Conservation (phyloP, 2,113 vertebrate species). For the Oncorhynchus nerka region DNA sequence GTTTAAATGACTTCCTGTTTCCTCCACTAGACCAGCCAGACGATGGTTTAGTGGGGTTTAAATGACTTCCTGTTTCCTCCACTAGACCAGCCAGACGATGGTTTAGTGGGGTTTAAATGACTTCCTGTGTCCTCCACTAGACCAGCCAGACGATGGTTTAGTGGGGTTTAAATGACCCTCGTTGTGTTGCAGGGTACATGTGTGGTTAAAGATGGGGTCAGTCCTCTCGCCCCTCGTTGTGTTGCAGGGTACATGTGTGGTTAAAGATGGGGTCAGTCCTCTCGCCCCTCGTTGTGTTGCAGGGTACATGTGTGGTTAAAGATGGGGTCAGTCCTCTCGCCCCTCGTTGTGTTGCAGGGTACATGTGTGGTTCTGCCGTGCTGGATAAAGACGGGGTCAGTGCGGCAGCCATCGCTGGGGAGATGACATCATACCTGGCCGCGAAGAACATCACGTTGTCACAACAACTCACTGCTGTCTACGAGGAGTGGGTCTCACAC, state of each 20-base stretch:
- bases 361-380: slow-evolving; percentile 94
- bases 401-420: slow-evolving; percentile 88
- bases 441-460: slow-evolving; percentile 80
- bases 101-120: too few relatives aligned
- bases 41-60: too few relatives aligned
- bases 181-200: too few relatives aligned
- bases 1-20: not conserved
- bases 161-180: not conserved
- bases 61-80: too few relatives aligned
- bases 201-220: too few relatives aligned
- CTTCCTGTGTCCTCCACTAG: too few relatives aligned
- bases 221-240: slow-evolving; percentile 16
- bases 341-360: slow-evolving; percentile 74
- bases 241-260: slow-evolving; percentile 94
- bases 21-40: not conserved
- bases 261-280: slow-evolving; percentile 90
- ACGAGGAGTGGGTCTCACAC: slow-evolving; percentile 77
- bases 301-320: too few relatives aligned
- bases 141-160: too few relatives aligned
- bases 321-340: too few relatives aligned
- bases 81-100: too few relatives aligned
- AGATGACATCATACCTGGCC: slow-evolving; percentile 86
- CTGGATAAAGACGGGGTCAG: slow-evolving; percentile 98
- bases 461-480: slow-evolving; percentile 46
- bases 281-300: too few relatives aligned